Evolutionary conservation across 2,113 vertebrate genomes (phyloP).

Genomic region (Enhydra lutris): DNA sequence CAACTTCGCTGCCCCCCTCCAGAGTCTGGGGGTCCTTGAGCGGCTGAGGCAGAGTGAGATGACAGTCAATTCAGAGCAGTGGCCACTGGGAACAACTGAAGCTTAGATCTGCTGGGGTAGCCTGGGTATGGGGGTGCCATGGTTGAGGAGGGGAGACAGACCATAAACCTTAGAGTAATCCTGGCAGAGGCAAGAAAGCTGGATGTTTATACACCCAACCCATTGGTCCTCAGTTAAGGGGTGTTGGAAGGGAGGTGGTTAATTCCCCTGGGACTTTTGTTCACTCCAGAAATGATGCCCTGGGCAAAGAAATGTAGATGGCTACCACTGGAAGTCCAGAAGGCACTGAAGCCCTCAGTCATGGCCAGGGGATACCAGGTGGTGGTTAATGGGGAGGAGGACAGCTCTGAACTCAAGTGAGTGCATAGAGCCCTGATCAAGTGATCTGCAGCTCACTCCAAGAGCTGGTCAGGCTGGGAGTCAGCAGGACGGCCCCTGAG

Average conservation of each 20-base stretch:
- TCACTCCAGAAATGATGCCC: background rate
- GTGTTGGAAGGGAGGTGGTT: background rate
- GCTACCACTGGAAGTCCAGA: background rate
- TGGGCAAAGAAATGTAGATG: background rate
- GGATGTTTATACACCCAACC: background rate
- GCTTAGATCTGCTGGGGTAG: background rate
- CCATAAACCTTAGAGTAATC: background rate
- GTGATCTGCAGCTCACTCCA: background rate
- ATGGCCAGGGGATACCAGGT: background rate
- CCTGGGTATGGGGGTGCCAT: too few species aligned
- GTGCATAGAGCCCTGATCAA: background rate
- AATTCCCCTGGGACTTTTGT: background rate
- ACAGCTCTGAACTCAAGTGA: background rate
- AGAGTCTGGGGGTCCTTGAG: background rate
- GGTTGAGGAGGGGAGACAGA: background rate
- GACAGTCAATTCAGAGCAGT: background rate
- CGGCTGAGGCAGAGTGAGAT: background rate
- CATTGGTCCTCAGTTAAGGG: background rate
- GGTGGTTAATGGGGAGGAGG: accelerated
- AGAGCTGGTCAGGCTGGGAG: background rate
- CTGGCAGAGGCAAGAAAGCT: accelerated
- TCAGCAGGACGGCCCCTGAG: background rate
- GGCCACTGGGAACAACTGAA: background rate
- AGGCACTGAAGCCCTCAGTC: background rate
- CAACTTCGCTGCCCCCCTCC: background rate